Conservation (phyloP, 2,797 vertebrate species). For the Graptemys geographica region DNA sequence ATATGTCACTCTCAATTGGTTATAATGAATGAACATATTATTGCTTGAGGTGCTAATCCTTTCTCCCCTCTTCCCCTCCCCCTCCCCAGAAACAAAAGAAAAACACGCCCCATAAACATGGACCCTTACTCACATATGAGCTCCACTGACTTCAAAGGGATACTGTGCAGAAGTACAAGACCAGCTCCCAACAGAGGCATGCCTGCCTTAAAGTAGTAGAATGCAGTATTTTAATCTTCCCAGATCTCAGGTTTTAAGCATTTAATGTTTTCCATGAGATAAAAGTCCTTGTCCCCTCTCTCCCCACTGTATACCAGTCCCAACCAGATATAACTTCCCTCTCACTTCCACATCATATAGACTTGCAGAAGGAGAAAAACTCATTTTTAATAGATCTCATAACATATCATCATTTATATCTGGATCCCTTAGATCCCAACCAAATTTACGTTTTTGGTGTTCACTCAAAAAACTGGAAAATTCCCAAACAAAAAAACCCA, state of each 20-base stretch:
- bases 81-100: background rate
- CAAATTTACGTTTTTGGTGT: background rate
- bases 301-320: background rate
- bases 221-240: background rate
- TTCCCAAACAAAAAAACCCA: background rate
- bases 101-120: background rate
- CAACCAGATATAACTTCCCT: background rate
- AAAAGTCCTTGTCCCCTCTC: background rate
- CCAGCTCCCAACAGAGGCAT: background rate
- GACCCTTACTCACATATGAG: background rate
- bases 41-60: background rate
- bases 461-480: background rate
- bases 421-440: background rate
- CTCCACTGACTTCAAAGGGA: background rate
- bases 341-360: background rate
- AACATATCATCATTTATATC: background rate
- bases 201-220: background rate
- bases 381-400: background rate
- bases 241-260: background rate
- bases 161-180: background rate
- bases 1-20: background rate
- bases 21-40: background rate
- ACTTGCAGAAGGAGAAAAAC: background rate
- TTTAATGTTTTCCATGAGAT: background rate
- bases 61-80: background rate